Base-by-base conservation (phyloP, 2,797 vertebrate species). In the Ctenosaura bakeri region DNA sequence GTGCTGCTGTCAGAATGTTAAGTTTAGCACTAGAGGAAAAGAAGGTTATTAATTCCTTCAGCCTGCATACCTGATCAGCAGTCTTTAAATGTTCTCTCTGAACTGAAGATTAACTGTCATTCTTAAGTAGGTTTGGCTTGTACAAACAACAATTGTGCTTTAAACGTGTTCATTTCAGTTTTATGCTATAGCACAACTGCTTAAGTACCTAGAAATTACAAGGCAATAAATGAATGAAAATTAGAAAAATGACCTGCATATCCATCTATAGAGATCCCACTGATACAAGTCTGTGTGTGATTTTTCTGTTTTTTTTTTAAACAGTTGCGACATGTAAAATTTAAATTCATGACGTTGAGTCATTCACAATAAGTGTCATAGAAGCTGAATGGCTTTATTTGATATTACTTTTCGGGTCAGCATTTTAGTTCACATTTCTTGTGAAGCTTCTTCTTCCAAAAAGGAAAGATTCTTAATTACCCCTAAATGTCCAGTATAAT, bases 381-480 rank as follows among this genome's bases (percentile, higher is more conserved):
- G 56, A 82, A 83, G 46, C 56, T 29, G 13, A 24, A 29, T n/a
- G 16, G 32, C 56, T 81, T 81, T 32, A 81, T 56, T 20, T 24
- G 56, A 6, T 54, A 80, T 54, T 52, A 52, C 35, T 42, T 18
- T 77, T 46, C 1, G 18, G 35, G 35, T 38, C 35, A 74, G 4
- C 1, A 20, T 35, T 13, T 78, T 78, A 29, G 42, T 46, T 83
- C 59, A 32, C 7, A n/a, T 84, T 6, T 35, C 32, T 73, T 26
- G 6, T 76, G 52, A 38, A 86, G 59, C 35, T 4, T 56, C 32
- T 85, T 6, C 88, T 92, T 26, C 6, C 0, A 24, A 4, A 0
- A 4, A 16, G 29, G 91, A 81, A 42, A 91, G 74, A 85, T 77
- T 54, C 24, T 87, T 29, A 64, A 2, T 20, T 78, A 74, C 88